phyloP scores from a whole-genome alignment of 2,113 vertebrate genomes.

The Spilogale gracilis region DNA sequence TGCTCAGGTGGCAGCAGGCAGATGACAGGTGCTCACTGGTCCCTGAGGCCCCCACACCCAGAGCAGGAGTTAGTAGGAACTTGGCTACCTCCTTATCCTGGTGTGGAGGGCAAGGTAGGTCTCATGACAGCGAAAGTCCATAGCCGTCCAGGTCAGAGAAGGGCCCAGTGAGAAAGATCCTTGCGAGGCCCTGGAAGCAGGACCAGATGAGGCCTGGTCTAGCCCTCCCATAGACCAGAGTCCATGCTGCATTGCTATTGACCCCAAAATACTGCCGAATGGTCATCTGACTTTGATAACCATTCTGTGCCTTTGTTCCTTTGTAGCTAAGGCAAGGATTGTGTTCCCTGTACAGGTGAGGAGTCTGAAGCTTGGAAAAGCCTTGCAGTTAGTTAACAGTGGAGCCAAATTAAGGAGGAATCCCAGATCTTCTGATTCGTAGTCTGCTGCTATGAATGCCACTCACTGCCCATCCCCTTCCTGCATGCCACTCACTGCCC shows the following conservation, averaged over 20 bases:
- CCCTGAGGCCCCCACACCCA: constrained; percentile 17
- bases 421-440: neutral
- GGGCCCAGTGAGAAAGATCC: neutral
- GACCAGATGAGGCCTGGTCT: neutral
- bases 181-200: neutral
- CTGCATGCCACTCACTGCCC: neutral
- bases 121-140: neutral
- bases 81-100: neutral
- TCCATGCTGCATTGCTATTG: neutral
- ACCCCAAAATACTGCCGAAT: neutral
- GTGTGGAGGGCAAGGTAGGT: neutral
- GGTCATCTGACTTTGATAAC: constrained; percentile 5
- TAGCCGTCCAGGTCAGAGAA: neutral
- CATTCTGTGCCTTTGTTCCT: neutral
- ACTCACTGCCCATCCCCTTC: neutral
- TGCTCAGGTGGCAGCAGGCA: constrained; percentile 21
- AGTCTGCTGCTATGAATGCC: neutral
- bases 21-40: neutral
- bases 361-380: neutral
- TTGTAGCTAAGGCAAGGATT: constrained; percentile 16
- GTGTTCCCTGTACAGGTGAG: neutral
- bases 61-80: constrained; percentile 31
- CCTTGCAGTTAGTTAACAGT: neutral
- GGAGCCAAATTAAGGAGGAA: neutral
- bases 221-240: neutral